A percentile compares a stretch with the other conserved stretches of the same genome.
phyloP scores from a whole-genome alignment of 2,797 vertebrate species.

The Hippoglossus hippoglossus region DNA sequence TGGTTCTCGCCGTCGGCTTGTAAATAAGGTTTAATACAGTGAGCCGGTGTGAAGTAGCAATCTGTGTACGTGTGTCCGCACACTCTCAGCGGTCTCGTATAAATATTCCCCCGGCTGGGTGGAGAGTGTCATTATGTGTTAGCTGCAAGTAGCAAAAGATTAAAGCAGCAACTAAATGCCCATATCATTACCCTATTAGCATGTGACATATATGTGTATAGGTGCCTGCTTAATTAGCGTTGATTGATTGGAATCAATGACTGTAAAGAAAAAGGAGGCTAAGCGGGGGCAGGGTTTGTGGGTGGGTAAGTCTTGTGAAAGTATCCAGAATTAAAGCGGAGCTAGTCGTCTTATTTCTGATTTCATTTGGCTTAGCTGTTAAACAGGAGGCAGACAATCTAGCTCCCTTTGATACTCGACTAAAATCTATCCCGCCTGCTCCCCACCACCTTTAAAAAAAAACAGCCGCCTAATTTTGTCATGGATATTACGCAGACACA shows the following conservation, averaged over 20 bases:
- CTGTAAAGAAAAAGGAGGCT: constrained; percentile 60
- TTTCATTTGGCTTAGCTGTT: constrained; percentile 76
- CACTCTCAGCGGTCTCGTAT: constrained; percentile 66
- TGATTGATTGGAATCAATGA: constrained; percentile 84
- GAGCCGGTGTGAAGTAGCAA: constrained; percentile 56
- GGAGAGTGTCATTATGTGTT: constrained; percentile 75
- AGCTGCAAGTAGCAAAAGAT: constrained; percentile 74
- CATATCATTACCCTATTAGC: constrained; percentile 81
- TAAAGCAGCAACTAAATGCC: constrained; percentile 77
- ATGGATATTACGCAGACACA: constrained; percentile 78
- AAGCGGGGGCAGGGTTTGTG: constrained; percentile 69
- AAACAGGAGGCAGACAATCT: constrained; percentile 69
- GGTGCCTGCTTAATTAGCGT: constrained; percentile 77
- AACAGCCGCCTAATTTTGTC: constrained; percentile 81
- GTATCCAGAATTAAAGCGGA: constrained; percentile 69
- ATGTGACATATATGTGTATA: constrained; percentile 78
- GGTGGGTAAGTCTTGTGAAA: constrained; percentile 69
- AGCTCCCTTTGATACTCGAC: constrained; percentile 74
- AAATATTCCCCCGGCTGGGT: constrained; percentile 76
- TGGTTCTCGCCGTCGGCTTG: constrained; percentile 74
- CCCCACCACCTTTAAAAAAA: constrained; percentile 32
- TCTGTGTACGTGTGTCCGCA: constrained; percentile 28
- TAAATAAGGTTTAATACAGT: constrained; percentile 78
- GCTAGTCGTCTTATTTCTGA: constrained; percentile 77
- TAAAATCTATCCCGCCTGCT: constrained; percentile 62